Evolutionary conservation across 2,113 vertebrate genomes (phyloP), one percentile per base, ranked within the genome.

Genomic region (Leiothrix lutea): DNA sequence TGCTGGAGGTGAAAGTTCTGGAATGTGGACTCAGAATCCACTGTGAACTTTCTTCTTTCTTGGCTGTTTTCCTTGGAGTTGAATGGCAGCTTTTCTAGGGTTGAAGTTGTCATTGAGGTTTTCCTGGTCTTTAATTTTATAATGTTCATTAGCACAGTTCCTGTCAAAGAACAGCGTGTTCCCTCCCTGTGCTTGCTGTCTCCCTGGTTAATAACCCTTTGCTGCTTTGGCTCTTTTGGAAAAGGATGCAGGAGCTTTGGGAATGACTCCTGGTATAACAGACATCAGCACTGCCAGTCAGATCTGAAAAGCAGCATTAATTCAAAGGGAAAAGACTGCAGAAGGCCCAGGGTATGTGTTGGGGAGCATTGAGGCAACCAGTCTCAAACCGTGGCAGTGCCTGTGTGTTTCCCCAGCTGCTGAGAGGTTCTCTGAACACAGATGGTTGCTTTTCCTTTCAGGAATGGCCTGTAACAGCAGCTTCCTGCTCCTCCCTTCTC

Each of bases 111-210:
- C 44, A 58, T 25, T 82, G 77, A 82, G n/a, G 35, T 48, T 96
- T 94, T 96, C 67, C 58, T 72, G 25, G 42, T 73, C 85, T 95
- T 93, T 74, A 78, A 78, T 91, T 94, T 83, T 72, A 5, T 23
- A 35, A 77, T 26, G 40, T 79, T 96, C 77, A 64, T 97, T 93
- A 91, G 80, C 36, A 48, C 60, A 47, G 61, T 65, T 90, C 35
- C 38, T 79, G 57, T 82, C 77, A 92, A 87, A 93, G 97, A 95
- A 86, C 93, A 95, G 81, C 79, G 71, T 2, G 10, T 90, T 93
- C 81, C 64, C 79, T 83, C 78, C 56, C 65, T 69, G 65, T 72
- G 88, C 74, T 80, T 4, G 0, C 66, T 74, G 62, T 94, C 62
- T 96, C 74, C 56, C 44, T 0, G 1, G 42, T 87, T 96, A 91